Evolutionary conservation across 2,113 vertebrate genomes (phyloP).

Genomic region (Myxocyprinus asiaticus): DNA sequence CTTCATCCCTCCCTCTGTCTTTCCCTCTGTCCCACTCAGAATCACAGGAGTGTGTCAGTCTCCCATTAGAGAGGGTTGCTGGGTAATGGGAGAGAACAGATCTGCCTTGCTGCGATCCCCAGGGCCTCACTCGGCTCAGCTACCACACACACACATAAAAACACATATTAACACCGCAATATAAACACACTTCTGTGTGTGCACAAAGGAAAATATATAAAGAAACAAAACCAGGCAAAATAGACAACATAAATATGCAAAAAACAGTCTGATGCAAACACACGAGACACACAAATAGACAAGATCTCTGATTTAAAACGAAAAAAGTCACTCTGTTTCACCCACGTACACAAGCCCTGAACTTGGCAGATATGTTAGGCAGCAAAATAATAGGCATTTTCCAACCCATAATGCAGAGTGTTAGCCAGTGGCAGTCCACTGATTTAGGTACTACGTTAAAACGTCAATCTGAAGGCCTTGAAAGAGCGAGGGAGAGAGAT

Average conservation of each 20-base stretch:
- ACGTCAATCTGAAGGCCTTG: slow-evolving; percentile 85
- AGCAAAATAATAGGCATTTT: slow-evolving; percentile 93
- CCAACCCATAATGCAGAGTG: slow-evolving; percentile 92
- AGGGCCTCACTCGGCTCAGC: slow-evolving; percentile 61
- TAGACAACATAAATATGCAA: not conserved
- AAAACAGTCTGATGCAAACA: slow-evolving; percentile 22
- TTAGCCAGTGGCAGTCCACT: slow-evolving; percentile 85
- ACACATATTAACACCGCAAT: slow-evolving; percentile 35
- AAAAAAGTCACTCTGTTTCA: slow-evolving; percentile 65
- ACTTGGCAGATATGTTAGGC: slow-evolving; percentile 84
- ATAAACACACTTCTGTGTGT: slow-evolving; percentile 12
- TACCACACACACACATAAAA: slow-evolving; percentile 42
- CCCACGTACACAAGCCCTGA: slow-evolving; percentile 53
- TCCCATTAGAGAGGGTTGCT: slow-evolving; percentile 60
- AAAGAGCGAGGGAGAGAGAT: slow-evolving; percentile 63
- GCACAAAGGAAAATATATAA: not conserved
- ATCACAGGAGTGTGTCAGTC: slow-evolving; percentile 53
- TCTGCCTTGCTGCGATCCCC: slow-evolving; percentile 65
- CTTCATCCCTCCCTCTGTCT: slow-evolving; percentile 6
- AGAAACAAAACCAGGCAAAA: not conserved
- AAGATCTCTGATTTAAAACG: slow-evolving; percentile 64
- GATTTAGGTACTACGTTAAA: slow-evolving; percentile 88
- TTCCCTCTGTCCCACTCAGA: slow-evolving; percentile 43
- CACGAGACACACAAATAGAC: not conserved
- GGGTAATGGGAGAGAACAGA: slow-evolving; percentile 65